Base-by-base conservation (phyloP, 2,113 vertebrate species). In the Lasiurus cinereus region DNA sequence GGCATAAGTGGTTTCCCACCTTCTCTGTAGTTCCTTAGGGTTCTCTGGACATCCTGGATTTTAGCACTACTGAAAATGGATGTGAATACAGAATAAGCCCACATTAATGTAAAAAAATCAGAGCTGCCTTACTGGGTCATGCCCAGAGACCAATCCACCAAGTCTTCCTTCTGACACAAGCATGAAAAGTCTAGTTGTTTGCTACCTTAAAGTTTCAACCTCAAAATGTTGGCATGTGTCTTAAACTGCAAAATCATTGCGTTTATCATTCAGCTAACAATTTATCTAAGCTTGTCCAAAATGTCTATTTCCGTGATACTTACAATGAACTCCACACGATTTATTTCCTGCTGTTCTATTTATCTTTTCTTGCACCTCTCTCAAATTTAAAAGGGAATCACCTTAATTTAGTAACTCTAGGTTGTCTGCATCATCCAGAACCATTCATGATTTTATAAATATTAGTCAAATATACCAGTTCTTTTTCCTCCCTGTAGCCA, bases 391-490 rank as follows among this genome's bases (percentile, higher is more conserved):
- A 94, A 76, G 22, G 10, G 29, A 85, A 6, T 24, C 50, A 64
- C 24, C 27, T 54, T 64, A 86, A 89, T n/a, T 87, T n/a, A 66
- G 27, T 64, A 70, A 66, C 62, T 89, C 69, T 43, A 86, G 39
- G 33, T 72, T 83, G 59, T 46, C 6, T 16, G 19, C 18, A 36
- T 85, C 59, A 94, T n/a, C 18, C 24, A 85, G 62, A 72, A 91
- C 13, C 27, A 93, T 67, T 69, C 78, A 43, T 13, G 29, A 90
- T 54, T 90, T 90, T 78, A 39, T 76, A 90, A 93, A 36, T 74
- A 93, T 43, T 79, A 74, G 92, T 62, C 50, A 95, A 94, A 94
- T 14, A 82, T 39, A n/a, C 5, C 67, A 85, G 21, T 11, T 67
- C 33, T 94, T 89, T 21, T 70, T 56, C 54, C 31, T 67, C 19